Percentiles rank a stretch among this genome's conserved stretches.
Evolutionary conservation across 1,140 invertebrate species (phyloP).

Genomic region (Ips typographus): DNA sequence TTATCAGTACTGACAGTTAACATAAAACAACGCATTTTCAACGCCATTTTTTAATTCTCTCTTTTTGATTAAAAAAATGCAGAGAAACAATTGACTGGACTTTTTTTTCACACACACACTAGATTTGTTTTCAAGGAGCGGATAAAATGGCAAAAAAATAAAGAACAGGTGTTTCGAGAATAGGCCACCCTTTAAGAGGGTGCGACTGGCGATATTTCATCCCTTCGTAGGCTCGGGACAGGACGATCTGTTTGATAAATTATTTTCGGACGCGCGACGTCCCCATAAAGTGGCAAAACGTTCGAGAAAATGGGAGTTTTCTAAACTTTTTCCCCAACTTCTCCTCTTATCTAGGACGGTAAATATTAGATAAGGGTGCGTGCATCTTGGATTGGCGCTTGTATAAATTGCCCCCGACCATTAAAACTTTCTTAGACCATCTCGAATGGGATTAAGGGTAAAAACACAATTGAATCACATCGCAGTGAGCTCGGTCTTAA

Average conservation of each 20-base stretch:
- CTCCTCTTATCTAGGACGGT: conserved; percentile 30
- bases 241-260: conserved; percentile 36
- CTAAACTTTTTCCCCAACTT: conserved; percentile 25
- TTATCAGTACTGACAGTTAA: too few species aligned
- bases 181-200: conserved; percentile 21
- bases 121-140: too few species aligned
- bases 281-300: conserved; percentile 25
- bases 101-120: too few species aligned
- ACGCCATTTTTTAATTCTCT: too few species aligned
- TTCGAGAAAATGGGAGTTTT: conserved; percentile 24
- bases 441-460: not conserved
- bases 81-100: too few species aligned
- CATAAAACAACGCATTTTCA: too few species aligned
- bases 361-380: conserved; percentile 36
- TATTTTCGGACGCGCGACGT: conserved; percentile 31
- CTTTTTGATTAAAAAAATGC: too few species aligned
- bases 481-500: conserved; percentile 13
- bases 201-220: conserved; percentile 27
- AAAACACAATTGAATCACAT: not conserved
- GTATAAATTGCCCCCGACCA: conserved; percentile 17
- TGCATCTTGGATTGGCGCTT: conserved; percentile 14
- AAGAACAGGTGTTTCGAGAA: conserved; percentile 27
- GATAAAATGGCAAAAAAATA: conserved; percentile 8
- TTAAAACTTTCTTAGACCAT: conserved; percentile 13
- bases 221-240: conserved; percentile 12